Evolutionary conservation across 2,113 vertebrate genomes (phyloP).

Genomic region (Nettapus auritus): DNA sequence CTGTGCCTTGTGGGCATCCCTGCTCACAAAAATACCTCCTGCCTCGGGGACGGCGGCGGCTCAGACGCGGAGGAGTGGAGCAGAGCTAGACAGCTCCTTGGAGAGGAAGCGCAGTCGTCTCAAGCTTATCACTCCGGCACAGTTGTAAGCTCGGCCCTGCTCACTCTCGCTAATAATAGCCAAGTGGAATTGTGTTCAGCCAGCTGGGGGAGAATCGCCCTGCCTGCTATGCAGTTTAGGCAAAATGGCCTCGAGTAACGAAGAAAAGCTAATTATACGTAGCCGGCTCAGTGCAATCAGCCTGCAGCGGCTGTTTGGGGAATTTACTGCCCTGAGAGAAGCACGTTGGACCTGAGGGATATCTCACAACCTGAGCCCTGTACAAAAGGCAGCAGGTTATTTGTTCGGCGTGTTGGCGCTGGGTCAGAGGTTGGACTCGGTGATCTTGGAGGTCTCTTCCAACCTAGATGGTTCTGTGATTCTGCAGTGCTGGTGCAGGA

Average conservation of each 20-base stretch:
- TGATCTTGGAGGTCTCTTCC: too few species aligned
- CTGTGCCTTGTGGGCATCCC: not conserved
- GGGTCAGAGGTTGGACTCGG: too few species aligned
- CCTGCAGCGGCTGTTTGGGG: not conserved
- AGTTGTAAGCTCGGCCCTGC: not conserved
- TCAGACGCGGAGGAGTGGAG: fast-evolving
- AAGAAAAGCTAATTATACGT: not conserved
- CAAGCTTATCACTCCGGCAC: not conserved
- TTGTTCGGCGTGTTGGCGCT: too few species aligned
- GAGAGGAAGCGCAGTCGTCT: not conserved
- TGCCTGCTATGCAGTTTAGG: not conserved
- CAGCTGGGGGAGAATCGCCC: not conserved
- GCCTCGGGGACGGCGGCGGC: fast-evolving
- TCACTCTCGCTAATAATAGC: not conserved
- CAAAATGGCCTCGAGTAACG: not conserved
- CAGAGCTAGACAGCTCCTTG: not conserved
- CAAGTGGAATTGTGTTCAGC: not conserved
- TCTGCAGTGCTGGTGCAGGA: too few species aligned
- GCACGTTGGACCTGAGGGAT: not conserved
- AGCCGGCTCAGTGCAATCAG: fast-evolving
- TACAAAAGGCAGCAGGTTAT: not conserved
- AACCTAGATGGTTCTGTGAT: too few species aligned
- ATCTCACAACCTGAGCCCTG: fast-evolving
- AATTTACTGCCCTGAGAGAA: not conserved
- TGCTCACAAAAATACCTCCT: not conserved